Evolutionary conservation across 1,140 invertebrate species (phyloP), one percentile per base, ranked within the genome.

Genomic region (Heliconius nattereri): DNA sequence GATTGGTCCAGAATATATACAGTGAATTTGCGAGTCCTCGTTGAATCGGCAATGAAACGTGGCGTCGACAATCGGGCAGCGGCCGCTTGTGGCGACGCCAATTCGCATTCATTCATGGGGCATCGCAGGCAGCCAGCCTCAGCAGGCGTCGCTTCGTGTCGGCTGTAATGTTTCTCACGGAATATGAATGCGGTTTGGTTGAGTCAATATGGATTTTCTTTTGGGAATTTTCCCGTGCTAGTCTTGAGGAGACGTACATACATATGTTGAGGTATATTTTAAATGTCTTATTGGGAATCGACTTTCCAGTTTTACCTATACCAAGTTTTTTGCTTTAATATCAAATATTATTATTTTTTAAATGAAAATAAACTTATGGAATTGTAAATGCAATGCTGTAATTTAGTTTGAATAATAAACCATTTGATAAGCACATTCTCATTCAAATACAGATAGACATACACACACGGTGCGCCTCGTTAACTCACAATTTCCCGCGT

Each of bases 21-120:
- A 75, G 80, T 84, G 84, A 92, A 92, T 92, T 91, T 86, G 85
- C 82, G 83, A 91, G 86, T 88, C 80, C 80, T 82, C 84, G 88
- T 89, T 89, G 90, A 91, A 92, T 92, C 87, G 84, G 85, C 91
- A 93, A 92, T 92, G 90, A 91, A 88, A 89, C 87, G 90, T 89
- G 88, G 86, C 87, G 89, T 86, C 89, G 87, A 91, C 90, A 91
- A 91, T 91, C 91, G 89, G 84, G 81, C 87, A 81, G 83, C 84
- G 89, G 84, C 89, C 86, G 90, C 90, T 91, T 92, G 91, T 85
- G 91, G 91, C 90, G 85, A 90, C 90, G 87, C 84, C 91, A 92
- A 90, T 91, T 90, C 89, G 83, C 81, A 91, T 92, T 93, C 91
- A 93, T 90, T 91, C 90, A 91, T 85, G 89, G 89, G 75, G 89